phyloP scores from a whole-genome alignment of 2,888 invertebrate species.

The Glaucopsyche alexis region DNA sequence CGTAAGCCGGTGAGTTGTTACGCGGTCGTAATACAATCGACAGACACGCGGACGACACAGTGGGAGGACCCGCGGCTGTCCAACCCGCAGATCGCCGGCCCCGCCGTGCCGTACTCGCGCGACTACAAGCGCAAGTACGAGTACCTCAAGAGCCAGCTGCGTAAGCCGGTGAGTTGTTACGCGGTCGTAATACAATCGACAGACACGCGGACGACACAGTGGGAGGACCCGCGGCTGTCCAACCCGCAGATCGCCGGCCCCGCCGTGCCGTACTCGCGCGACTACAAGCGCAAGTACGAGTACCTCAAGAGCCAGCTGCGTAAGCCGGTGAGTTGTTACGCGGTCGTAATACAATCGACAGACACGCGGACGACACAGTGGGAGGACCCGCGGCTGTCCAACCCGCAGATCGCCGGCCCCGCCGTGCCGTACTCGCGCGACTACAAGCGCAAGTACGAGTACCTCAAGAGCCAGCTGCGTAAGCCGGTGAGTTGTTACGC shows the following conservation, averaged over 20 bases:
- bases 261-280: conserved; percentile 98
- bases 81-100: conserved; percentile 97
- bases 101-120: conserved; percentile 98
- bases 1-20: conserved; percentile 95
- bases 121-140: conserved; percentile 99
- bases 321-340: conserved; percentile 93
- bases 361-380: conserved; percentile 98
- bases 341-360: no score
- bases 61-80: conserved; percentile 99
- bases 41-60: conserved; percentile 97
- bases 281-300: conserved; percentile 99
- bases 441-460: conserved; percentile 99
- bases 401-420: conserved; percentile 97
- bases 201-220: conserved; percentile 98
- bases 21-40: no score
- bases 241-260: conserved; percentile 98
- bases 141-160: conserved; percentile 97
- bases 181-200: no score
- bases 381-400: conserved; percentile 98
- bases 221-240: conserved; percentile 99
- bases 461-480: conserved; percentile 96
- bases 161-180: conserved; percentile 94
- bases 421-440: conserved; percentile 99
- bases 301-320: conserved; percentile 97
- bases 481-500: conserved; percentile 86